phyloP scores from a whole-genome alignment of 2,888 invertebrate species.

The Trisateles emortualis region DNA sequence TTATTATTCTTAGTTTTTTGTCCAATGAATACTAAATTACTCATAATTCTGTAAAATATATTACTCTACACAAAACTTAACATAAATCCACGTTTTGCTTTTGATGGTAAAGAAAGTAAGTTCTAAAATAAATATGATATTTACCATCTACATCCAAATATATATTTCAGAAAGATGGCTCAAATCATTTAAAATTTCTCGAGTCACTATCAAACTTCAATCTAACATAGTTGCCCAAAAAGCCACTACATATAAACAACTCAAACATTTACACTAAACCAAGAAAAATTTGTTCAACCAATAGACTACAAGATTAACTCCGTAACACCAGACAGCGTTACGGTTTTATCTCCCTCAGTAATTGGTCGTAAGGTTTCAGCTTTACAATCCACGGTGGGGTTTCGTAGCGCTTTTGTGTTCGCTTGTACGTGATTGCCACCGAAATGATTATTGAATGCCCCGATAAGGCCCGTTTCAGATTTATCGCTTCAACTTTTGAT shows the following conservation, averaged over 20 bases:
- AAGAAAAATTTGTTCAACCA: slow-evolving; percentile 54
- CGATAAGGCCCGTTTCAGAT: slow-evolving; percentile 53
- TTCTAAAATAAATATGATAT: too few species aligned
- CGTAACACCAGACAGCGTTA: slow-evolving; percentile 59
- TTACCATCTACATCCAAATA: too few species aligned
- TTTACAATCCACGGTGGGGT: slow-evolving; percentile 65
- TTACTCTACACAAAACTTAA: too few species aligned
- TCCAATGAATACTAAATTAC: too few species aligned
- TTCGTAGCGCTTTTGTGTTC: slow-evolving; percentile 60
- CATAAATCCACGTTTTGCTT: too few species aligned
- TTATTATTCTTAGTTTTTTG: too few species aligned
- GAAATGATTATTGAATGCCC: slow-evolving; percentile 63
- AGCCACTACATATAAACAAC: slow-evolving; percentile 17
- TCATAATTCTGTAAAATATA: too few species aligned
- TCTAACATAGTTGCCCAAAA: slow-evolving; percentile 1
- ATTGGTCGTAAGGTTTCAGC: slow-evolving; percentile 75
- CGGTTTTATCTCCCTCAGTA: slow-evolving; percentile 73
- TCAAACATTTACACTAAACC: slow-evolving; percentile 30
- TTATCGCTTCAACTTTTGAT: slow-evolving; percentile 48
- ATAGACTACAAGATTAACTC: slow-evolving; percentile 57
- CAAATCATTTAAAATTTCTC: neutral
- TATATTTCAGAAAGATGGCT: neutral
- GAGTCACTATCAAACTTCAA: neutral
- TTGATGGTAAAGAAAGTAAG: too few species aligned
- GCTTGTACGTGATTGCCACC: slow-evolving; percentile 62